phyloP scores from a whole-genome alignment of 2,113 vertebrate species.

The Phainopepla nitens region DNA sequence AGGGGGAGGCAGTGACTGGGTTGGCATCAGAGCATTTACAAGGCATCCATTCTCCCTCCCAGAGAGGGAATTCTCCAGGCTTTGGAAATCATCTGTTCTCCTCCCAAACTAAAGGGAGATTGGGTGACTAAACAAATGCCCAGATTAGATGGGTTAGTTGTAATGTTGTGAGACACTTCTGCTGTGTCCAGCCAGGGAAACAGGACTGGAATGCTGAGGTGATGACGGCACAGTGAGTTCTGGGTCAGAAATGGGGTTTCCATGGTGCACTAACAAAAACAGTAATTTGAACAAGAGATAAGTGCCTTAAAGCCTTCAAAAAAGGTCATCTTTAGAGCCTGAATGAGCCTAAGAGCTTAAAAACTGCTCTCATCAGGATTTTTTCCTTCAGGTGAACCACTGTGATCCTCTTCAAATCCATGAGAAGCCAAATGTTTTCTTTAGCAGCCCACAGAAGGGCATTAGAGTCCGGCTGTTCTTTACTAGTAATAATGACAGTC shows the following conservation, averaged over 20 bases:
- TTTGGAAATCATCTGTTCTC: neutral
- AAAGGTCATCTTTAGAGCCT: neutral
- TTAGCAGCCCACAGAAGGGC: neutral
- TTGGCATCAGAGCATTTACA: neutral
- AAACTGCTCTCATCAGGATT: neutral
- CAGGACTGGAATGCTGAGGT: neutral
- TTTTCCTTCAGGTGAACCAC: neutral
- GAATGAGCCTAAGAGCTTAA: neutral
- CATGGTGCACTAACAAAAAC: neutral
- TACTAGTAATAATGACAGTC: neutral
- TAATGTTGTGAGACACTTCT: neutral
- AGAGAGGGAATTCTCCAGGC: neutral
- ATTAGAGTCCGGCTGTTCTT: neutral
- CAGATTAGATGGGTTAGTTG: too few relatives aligned
- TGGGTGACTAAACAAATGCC: neutral
- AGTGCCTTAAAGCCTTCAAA: neutral
- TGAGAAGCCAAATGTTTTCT: neutral
- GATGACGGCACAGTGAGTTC: neutral
- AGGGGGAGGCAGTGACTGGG: neutral
- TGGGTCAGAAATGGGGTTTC: neutral
- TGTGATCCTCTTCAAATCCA: neutral
- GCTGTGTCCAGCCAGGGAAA: neutral
- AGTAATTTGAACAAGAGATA: neutral
- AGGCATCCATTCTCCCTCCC: neutral
- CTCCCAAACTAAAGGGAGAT: neutral